phyloP scores from a whole-genome alignment of 2,888 invertebrate species.

The Nemoura dubitans region DNA sequence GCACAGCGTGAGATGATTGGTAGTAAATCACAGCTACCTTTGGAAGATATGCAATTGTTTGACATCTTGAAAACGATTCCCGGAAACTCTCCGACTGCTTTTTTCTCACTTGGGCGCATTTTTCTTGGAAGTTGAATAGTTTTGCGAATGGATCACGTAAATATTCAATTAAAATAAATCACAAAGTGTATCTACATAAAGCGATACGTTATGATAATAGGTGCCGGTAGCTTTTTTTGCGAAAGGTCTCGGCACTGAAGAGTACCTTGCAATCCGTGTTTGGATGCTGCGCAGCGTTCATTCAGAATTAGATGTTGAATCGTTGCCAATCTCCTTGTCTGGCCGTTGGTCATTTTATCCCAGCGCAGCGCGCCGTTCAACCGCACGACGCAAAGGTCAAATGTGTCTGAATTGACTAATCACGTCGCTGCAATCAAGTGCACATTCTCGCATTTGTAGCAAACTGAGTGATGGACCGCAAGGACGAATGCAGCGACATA shows the following conservation, averaged over 20 bases:
- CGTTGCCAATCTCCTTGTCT: neutral
- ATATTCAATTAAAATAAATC: neutral
- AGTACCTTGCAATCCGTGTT: neutral
- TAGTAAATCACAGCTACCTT: neutral
- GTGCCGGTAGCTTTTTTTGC: neutral
- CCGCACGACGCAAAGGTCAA: neutral
- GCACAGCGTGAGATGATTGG: neutral
- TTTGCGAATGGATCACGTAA: neutral
- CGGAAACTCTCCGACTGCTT: neutral
- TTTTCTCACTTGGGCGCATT: neutral
- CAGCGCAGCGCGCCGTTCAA: too few species aligned
- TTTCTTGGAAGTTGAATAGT: neutral
- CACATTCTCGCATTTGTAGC: neutral
- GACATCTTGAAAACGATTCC: neutral
- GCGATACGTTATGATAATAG: neutral
- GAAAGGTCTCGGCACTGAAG: neutral
- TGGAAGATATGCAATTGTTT: neutral
- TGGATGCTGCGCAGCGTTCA: neutral
- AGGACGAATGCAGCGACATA: neutral
- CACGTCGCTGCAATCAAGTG: neutral
- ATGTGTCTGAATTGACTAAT: constrained; percentile 12
- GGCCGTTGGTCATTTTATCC: neutral
- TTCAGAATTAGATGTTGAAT: constrained; percentile 12
- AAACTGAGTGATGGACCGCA: neutral
- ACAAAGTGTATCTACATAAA: neutral